Conservation (phyloP, 2,888 invertebrate species). For the Pristionchus maxplancki region DNA sequence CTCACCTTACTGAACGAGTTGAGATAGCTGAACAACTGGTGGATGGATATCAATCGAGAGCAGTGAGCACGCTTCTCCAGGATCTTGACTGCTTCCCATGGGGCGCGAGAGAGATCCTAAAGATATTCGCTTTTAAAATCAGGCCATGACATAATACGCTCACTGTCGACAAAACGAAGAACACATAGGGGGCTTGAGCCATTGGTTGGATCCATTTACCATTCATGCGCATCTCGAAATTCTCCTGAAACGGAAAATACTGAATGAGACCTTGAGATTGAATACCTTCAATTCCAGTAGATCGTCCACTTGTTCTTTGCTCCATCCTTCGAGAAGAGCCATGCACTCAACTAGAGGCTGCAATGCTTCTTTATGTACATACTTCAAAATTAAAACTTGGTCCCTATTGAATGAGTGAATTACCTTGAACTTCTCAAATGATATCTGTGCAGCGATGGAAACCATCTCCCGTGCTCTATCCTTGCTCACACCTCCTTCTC, state of each 20-base stretch:
- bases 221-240: background rate
- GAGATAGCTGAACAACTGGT: slow-evolving; percentile 36
- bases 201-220: background rate
- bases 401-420: too few relatives aligned
- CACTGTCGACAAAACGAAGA: slow-evolving; percentile 39
- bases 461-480: slow-evolving; percentile 15
- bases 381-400: background rate
- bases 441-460: slow-evolving; percentile 9
- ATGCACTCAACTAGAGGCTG: slow-evolving; percentile 23
- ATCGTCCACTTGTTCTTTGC: background rate
- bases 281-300: slow-evolving; percentile 4
- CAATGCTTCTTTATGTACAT: background rate
- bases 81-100: background rate
- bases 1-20: background rate
- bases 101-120: slow-evolving; percentile 35
- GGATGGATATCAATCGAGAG: slow-evolving; percentile 35
- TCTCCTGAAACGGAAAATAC: background rate
- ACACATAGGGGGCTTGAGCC: background rate
- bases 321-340: slow-evolving; percentile 15
- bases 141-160: too few relatives aligned
- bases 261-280: too few relatives aligned
- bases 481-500: slow-evolving; percentile 9
- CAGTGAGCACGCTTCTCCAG: background rate
- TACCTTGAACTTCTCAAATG: background rate
- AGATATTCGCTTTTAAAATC: too few relatives aligned